Percentiles rank a stretch among this genome's conserved stretches.
phyloP scores from a whole-genome alignment of 2,888 invertebrate genomes.

The Mylabris sibirica region DNA sequence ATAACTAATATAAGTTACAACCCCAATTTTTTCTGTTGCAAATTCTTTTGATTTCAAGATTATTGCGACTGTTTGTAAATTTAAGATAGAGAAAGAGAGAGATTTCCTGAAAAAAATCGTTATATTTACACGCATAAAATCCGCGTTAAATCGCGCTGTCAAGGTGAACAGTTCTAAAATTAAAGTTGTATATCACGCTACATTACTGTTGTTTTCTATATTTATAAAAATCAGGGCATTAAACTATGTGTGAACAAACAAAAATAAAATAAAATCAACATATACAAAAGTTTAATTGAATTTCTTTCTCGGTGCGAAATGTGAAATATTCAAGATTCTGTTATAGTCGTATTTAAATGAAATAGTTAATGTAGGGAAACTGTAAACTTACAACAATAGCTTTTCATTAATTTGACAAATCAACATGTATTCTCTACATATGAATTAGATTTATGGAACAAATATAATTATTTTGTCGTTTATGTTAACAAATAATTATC shows the following conservation, averaged over 20 bases:
- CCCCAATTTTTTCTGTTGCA: too few species aligned
- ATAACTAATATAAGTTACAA: too few species aligned
- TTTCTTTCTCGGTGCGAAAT: too few species aligned
- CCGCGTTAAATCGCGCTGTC: neutral
- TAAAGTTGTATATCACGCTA: constrained; percentile 14
- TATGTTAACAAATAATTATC: neutral
- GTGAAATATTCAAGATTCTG: too few species aligned
- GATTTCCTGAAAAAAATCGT: too few species aligned
- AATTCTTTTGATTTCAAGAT: too few species aligned
- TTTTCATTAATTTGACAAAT: constrained; percentile 9
- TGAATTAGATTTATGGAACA: neutral
- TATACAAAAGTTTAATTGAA: neutral
- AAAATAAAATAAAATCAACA: neutral
- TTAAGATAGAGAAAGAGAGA: too few species aligned
- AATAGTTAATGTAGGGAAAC: too few species aligned
- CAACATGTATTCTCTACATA: neutral
- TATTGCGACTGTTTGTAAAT: too few species aligned
- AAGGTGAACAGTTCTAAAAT: neutral
- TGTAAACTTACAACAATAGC: neutral
- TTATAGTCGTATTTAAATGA: too few species aligned
- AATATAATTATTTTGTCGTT: neutral
- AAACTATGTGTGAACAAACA: neutral
- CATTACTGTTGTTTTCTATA: neutral
- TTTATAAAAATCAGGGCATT: neutral
- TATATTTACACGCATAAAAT: neutral